These are phyloP conservation scores for Heterohyrax brucei DNA, from an alignment of 2,797 vertebrate genomes.

Conservation along the genomic window DNA sequence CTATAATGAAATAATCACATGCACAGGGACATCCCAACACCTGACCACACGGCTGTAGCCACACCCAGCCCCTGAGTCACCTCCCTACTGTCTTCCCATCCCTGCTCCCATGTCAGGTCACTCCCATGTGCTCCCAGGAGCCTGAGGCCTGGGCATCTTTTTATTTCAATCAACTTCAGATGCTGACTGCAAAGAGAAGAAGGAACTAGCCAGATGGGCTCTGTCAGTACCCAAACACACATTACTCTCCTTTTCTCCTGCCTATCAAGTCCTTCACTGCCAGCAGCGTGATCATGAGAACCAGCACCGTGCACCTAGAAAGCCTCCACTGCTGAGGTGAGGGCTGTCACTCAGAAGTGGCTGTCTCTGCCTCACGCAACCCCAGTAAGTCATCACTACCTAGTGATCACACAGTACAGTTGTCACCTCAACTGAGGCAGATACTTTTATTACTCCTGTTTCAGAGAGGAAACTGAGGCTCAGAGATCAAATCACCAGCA, in stretches of 20 bases:
- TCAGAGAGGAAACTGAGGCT: slow-evolving; percentile 59
- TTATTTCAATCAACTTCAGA: slow-evolving; percentile 54
- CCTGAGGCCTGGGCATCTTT: background rate
- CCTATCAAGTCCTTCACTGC: background rate
- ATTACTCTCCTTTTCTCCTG: background rate
- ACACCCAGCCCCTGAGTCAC: background rate
- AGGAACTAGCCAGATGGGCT: background rate
- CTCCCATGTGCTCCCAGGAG: background rate
- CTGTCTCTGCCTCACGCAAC: background rate
- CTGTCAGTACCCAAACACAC: rapidly evolving
- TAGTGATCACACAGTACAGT: background rate
- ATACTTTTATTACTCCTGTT: background rate
- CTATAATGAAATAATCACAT: slow-evolving; percentile 95
- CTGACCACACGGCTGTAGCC: slow-evolving; percentile 33
- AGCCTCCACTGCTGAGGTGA: background rate
- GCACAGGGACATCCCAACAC: slow-evolving; percentile 91
- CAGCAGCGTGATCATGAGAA: rapidly evolving
- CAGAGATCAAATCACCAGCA: background rate
- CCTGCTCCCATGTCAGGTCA: too few relatives aligned
- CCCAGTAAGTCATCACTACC: background rate
- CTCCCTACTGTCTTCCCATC: background rate
- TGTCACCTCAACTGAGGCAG: background rate
- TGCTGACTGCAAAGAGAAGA: background rate
- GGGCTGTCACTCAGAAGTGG: too few relatives aligned
- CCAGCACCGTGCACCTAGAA: rapidly evolving